Evolutionary conservation across 2,113 vertebrate species (phyloP).

Genomic region (Cyphomyrus discorhynchus): DNA sequence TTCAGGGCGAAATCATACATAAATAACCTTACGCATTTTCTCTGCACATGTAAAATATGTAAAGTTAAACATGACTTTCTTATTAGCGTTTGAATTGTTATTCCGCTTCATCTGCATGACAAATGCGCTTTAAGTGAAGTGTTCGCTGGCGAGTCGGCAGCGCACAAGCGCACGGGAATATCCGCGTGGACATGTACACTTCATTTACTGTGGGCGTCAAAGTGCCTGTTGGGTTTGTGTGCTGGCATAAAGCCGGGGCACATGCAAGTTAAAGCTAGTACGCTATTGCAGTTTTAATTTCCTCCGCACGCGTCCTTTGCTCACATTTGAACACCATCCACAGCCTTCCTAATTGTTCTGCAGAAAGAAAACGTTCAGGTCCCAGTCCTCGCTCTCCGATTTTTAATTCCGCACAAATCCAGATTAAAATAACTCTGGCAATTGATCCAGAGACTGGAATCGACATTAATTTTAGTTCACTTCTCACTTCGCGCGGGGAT

Average conservation of each 20-base stretch:
- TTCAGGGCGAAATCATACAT: background rate
- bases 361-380: conserved; percentile 59
- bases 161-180: conserved; percentile 57
- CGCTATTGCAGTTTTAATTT: background rate
- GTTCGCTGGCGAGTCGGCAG: conserved; percentile 49
- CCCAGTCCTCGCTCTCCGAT: conserved; percentile 72
- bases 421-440: conserved; percentile 88
- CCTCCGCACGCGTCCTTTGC: background rate
- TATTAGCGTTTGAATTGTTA: conserved; percentile 46
- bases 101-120: conserved; percentile 43
- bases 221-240: conserved; percentile 72
- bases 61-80: background rate
- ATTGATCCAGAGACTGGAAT: conserved; percentile 91
- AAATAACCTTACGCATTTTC: background rate
- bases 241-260: conserved; percentile 46
- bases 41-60: background rate
- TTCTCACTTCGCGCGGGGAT: conserved; percentile 92
- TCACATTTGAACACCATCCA: background rate
- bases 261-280: conserved; percentile 19
- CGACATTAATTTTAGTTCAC: conserved; percentile 99
- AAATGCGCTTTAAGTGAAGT: conserved; percentile 44
- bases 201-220: conserved; percentile 87
- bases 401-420: conserved; percentile 78
- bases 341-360: conserved; percentile 27
- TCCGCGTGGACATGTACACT: conserved; percentile 75